Percentiles rank a stretch among this genome's conserved stretches.
Conservation (phyloP, 2,888 invertebrate species). For the Ectemnius continuus region DNA sequence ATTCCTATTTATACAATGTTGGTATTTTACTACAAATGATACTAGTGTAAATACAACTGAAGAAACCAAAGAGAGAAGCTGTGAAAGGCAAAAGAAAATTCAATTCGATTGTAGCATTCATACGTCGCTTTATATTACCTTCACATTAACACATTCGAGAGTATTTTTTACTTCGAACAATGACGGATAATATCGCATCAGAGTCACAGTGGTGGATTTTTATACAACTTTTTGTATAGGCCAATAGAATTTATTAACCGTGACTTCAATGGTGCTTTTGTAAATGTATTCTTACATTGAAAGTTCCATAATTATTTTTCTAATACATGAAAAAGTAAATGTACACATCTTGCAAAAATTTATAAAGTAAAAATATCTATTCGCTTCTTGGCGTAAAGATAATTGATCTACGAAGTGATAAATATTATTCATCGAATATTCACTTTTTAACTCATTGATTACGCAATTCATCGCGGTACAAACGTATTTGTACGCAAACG, state of each 20-base stretch:
- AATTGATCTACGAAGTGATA: slow-evolving; percentile 35
- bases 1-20: slow-evolving; percentile 4
- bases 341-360: neutral
- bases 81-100: no score
- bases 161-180: no score
- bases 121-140: no score
- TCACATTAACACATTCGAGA: no score
- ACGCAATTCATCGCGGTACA: slow-evolving; percentile 37
- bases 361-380: slow-evolving; percentile 16
- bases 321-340: no score
- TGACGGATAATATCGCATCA: no score
- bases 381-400: slow-evolving; percentile 15
- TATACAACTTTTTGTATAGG: neutral
- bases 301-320: no score
- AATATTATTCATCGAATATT: slow-evolving; percentile 31
- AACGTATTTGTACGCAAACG: slow-evolving; percentile 46
- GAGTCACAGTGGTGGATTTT: no score
- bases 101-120: no score
- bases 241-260: slow-evolving; percentile 14
- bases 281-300: no score
- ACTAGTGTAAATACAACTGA: neutral
- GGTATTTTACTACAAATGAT: neutral
- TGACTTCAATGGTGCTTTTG: slow-evolving; percentile 20
- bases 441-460: slow-evolving; percentile 26
- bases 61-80: no score